These are phyloP conservation scores for Calameuta filiformis DNA, from an alignment of 2,888 invertebrate genomes.

Conservation along the genomic window DNA sequence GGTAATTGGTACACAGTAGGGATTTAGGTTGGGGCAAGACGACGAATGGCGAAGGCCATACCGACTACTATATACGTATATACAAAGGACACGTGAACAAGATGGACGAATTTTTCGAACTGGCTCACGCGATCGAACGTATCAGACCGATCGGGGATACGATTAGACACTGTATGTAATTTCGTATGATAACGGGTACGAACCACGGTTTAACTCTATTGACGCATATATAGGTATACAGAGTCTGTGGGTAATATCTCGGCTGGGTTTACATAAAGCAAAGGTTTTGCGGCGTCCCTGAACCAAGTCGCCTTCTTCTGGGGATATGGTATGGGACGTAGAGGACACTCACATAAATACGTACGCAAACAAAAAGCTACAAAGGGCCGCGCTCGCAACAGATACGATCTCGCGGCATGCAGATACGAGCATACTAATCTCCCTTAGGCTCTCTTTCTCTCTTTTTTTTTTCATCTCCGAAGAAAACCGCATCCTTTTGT, in stretches of 20 bases:
- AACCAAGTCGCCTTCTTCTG: constrained; percentile 28
- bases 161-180: not conserved
- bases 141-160: not conserved
- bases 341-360: constrained; percentile 57
- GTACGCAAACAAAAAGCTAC: constrained; percentile 59
- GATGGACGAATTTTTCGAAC: not conserved
- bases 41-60: constrained; percentile 34
- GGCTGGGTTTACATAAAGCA: constrained; percentile 42
- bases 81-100: not conserved
- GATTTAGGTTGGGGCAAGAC: constrained; percentile 48
- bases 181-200: not conserved
- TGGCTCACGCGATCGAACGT: not conserved
- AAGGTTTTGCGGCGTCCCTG: constrained; percentile 45
- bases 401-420: constrained; percentile 64
- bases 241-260: not conserved
- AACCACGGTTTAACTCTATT: not conserved
- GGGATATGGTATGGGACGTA: constrained; percentile 21
- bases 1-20: constrained; percentile 57
- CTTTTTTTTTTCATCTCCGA: constrained; percentile 15
- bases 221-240: not conserved
- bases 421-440: constrained; percentile 64
- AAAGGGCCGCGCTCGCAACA: constrained; percentile 58
- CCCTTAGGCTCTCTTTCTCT: constrained; percentile 34
- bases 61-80: not conserved
- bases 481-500: constrained; percentile 47